These are phyloP conservation scores for Okapia johnstoni DNA, from an alignment of 2,113 vertebrate genomes.

Conservation along the genomic window DNA sequence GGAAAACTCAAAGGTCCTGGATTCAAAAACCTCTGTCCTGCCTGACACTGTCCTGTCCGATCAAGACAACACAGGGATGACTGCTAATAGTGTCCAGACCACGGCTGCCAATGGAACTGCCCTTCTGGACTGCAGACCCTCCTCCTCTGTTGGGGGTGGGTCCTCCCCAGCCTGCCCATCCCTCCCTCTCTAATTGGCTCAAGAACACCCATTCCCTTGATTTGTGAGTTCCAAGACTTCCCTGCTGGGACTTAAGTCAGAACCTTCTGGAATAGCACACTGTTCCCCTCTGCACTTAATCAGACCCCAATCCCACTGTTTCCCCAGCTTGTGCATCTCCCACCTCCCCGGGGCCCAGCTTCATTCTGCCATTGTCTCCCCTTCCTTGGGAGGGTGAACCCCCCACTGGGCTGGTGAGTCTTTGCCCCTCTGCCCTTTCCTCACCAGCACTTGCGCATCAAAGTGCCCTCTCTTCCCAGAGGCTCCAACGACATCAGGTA, in stretches of 20 bases:
- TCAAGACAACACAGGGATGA: neutral
- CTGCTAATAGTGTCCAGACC: accelerated
- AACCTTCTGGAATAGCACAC: neutral
- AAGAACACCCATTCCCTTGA: neutral
- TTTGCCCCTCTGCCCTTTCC: neutral
- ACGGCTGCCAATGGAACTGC: neutral
- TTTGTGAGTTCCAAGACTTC: neutral
- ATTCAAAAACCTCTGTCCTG: neutral
- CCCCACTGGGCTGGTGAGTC: neutral
- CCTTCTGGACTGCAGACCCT: neutral
- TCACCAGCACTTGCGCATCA: neutral
- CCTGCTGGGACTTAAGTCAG: neutral
- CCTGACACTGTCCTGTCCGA: accelerated
- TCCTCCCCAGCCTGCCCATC: neutral
- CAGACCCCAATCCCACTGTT: neutral
- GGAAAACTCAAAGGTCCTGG: neutral
- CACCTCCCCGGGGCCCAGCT: neutral
- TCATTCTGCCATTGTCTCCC: accelerated
- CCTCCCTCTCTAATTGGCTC: neutral
- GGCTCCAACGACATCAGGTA: accelerated
- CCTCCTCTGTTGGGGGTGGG: neutral
- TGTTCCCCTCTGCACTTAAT: neutral
- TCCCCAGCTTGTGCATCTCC: neutral
- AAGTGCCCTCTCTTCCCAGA: neutral
- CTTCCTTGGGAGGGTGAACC: neutral